Percentiles rank a stretch among this genome's conserved stretches.
These are phyloP conservation scores for Felis catus DNA, from an alignment of 2,113 vertebrate genomes.

Conservation along the genomic window DNA sequence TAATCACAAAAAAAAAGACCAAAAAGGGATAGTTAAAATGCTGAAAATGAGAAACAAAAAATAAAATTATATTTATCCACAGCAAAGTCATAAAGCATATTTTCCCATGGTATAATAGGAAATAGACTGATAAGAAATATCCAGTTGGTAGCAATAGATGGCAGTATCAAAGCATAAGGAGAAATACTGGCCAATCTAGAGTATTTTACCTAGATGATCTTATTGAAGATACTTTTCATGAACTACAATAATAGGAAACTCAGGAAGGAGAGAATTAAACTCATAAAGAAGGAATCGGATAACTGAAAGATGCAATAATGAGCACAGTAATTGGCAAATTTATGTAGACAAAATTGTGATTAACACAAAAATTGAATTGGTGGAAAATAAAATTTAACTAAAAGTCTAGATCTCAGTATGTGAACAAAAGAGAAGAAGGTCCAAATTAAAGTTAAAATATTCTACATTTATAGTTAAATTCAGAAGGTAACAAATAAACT, in stretches of 20 bases:
- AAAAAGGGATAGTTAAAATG: background rate
- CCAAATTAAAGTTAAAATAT: background rate
- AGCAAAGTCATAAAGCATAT: background rate
- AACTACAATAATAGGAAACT: background rate
- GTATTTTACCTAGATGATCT: background rate
- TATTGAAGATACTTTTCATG: background rate
- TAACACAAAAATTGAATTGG: background rate
- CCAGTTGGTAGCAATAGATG: background rate
- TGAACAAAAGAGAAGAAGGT: background rate
- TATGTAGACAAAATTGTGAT: background rate
- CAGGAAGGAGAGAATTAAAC: background rate
- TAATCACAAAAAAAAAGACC: background rate
- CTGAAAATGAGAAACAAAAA: background rate
- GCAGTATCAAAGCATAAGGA: background rate
- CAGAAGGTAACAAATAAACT: background rate
- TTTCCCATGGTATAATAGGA: background rate
- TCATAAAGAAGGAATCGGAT: background rate
- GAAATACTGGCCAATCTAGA: background rate
- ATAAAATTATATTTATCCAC: background rate
- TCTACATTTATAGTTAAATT: background rate
- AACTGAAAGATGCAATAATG: background rate
- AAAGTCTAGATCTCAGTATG: background rate
- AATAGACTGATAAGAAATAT: background rate
- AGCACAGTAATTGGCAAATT: background rate
- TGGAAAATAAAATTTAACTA: background rate